Conservation (phyloP, 1,140 invertebrate genomes). For the Prorops nasuta region DNA sequence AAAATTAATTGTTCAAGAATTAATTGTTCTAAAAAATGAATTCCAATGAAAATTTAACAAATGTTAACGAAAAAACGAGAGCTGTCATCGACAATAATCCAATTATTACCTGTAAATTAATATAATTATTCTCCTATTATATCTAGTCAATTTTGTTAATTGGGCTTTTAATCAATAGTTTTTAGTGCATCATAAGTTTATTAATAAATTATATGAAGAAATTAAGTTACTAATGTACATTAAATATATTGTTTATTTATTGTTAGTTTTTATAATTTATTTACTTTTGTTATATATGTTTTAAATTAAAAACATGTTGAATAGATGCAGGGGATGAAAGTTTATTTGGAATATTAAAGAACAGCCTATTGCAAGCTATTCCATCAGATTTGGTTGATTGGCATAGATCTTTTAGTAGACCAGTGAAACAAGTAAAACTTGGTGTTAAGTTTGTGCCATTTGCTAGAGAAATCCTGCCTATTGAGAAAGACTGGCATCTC, state of each 20-base stretch:
- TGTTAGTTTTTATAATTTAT: background rate
- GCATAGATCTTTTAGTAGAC: conserved; percentile 79
- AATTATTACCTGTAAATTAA: conserved; percentile 52
- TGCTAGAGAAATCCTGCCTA: conserved; percentile 66
- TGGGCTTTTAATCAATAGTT: background rate
- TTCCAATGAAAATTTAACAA: conserved; percentile 46
- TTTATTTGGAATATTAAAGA: conserved; percentile 80
- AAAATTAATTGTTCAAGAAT: too few species aligned
- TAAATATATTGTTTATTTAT: background rate
- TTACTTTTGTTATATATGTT: conserved; percentile 16
- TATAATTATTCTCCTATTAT: conserved; percentile 49
- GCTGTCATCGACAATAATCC: conserved; percentile 47
- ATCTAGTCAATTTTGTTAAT: conserved; percentile 51
- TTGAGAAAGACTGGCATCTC: conserved; percentile 73
- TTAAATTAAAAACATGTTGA: conserved; percentile 28
- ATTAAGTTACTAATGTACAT: background rate
- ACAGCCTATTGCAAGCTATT: conserved; percentile 73
- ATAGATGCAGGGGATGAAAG: conserved; percentile 86
- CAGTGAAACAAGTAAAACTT: conserved; percentile 79
- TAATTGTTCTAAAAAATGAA: conserved; percentile 42
- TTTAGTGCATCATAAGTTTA: background rate
- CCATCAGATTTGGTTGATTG: conserved; percentile 86
- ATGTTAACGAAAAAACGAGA: conserved; percentile 35
- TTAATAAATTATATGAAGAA: background rate
- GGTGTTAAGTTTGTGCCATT: conserved; percentile 84